Conservation (phyloP, 1,140 invertebrate species). For the Popillia japonica region DNA sequence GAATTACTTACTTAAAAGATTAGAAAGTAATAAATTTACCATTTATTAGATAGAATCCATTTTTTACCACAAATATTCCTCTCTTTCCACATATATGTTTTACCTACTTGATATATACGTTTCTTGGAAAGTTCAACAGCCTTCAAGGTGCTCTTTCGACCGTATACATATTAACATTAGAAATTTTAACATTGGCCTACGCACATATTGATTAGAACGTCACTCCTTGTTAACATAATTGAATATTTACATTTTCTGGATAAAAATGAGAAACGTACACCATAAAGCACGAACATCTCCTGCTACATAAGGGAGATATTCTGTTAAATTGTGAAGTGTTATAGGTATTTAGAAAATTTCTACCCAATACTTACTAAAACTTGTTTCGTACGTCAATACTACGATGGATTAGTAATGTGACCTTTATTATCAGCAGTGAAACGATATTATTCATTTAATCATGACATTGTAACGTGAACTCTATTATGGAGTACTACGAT, state of each 20-base stretch:
- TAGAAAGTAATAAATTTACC: too few species aligned
- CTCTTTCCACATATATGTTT: neutral
- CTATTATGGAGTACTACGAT: neutral
- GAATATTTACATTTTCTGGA: constrained; percentile 12
- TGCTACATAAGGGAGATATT: neutral
- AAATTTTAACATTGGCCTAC: constrained; percentile 17
- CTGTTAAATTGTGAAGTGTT: too few species aligned
- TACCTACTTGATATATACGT: neutral
- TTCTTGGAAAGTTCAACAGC: constrained; percentile 18
- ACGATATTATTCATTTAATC: neutral
- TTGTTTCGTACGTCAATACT: too few species aligned
- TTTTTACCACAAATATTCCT: too few species aligned
- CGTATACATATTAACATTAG: neutral
- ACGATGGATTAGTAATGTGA: too few species aligned
- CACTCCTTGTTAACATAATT: constrained; percentile 13
- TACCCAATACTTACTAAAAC: too few species aligned
- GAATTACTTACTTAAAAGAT: too few species aligned
- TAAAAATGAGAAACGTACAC: neutral
- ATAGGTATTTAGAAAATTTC: too few species aligned
- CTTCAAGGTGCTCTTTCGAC: neutral
- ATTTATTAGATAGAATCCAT: too few species aligned
- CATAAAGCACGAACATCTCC: too few species aligned
- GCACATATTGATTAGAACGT: constrained; percentile 24
- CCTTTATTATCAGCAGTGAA: neutral
- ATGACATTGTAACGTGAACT: neutral